A percentile compares a stretch with the other conserved stretches of the same genome.
Evolutionary conservation across 2,888 invertebrate genomes (phyloP).

Genomic region (Spatulosminthurus flaviceps): DNA sequence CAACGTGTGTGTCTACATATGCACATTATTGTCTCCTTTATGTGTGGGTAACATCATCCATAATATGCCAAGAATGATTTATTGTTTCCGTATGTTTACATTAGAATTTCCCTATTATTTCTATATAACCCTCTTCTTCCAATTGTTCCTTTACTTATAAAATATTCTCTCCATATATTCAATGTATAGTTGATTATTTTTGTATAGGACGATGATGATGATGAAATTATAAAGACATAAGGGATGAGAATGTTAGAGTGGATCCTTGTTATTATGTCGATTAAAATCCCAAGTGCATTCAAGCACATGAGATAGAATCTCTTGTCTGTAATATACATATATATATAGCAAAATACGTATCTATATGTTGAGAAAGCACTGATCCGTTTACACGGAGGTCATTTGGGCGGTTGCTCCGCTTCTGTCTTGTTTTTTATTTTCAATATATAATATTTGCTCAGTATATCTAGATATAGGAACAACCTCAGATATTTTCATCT

Average conservation of each 20-base stretch:
- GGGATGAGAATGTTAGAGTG: background rate
- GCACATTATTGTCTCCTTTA: background rate
- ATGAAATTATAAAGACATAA: background rate
- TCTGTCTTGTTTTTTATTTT: background rate
- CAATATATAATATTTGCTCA: too few relatives aligned
- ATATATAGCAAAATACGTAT: too few relatives aligned
- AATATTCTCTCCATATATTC: background rate
- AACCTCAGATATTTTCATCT: too few relatives aligned
- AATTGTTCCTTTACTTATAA: background rate
- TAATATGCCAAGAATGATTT: constrained; percentile 24
- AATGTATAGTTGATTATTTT: too few relatives aligned
- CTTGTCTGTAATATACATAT: too few relatives aligned
- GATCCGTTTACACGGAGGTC: constrained; percentile 31
- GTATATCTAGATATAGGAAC: too few relatives aligned
- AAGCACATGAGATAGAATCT: constrained; percentile 3
- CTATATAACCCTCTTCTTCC: background rate
- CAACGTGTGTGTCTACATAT: background rate
- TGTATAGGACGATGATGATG: too few relatives aligned
- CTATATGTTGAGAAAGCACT: constrained; percentile 14
- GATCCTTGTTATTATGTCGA: background rate
- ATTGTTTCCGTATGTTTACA: constrained; percentile 21
- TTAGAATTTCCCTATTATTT: background rate
- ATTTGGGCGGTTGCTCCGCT: constrained; percentile 34
- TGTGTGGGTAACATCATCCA: constrained; percentile 22
- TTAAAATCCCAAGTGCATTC: constrained; percentile 13